A percentile compares a stretch with the other conserved stretches of the same genome.
Evolutionary conservation across 2,113 vertebrate species (phyloP).

Genomic region (Ranitomeya variabilis): DNA sequence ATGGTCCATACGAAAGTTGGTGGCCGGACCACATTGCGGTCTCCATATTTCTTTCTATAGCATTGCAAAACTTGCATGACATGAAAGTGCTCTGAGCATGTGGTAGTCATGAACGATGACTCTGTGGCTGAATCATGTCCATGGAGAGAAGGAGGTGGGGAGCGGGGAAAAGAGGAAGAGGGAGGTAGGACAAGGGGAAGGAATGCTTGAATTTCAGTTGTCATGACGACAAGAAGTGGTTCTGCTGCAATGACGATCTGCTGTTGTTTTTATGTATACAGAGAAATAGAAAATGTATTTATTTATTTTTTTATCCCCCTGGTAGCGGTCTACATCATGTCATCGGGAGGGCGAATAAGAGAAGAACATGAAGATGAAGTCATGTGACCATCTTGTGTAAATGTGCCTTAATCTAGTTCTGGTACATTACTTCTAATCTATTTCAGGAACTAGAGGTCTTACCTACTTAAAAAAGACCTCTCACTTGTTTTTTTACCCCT

Average conservation of each 20-base stretch:
- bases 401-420: slow-evolving; percentile 2
- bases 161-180: slow-evolving; percentile 14
- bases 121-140: slow-evolving; percentile 47
- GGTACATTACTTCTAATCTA: neutral
- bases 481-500: too few species aligned
- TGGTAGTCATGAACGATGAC: slow-evolving; percentile 39
- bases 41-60: neutral
- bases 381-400: slow-evolving; percentile 8
- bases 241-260: slow-evolving; percentile 50
- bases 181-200: slow-evolving; percentile 8
- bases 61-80: neutral
- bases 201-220: slow-evolving; percentile 55
- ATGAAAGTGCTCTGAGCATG: slow-evolving; percentile 40
- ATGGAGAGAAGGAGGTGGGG: slow-evolving; percentile 12
- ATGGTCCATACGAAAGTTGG: neutral
- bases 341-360: neutral
- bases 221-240: slow-evolving; percentile 50
- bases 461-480: neutral
- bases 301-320: slow-evolving; percentile 19
- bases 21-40: neutral
- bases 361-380: slow-evolving; percentile 10
- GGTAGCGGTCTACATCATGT: slow-evolving; percentile 25
- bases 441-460: neutral
- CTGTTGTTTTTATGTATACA: slow-evolving; percentile 55
- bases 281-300: slow-evolving; percentile 34